Percentiles rank a stretch among this genome's conserved stretches.
phyloP scores from a whole-genome alignment of 2,113 vertebrate species.

The Limanda limanda region DNA sequence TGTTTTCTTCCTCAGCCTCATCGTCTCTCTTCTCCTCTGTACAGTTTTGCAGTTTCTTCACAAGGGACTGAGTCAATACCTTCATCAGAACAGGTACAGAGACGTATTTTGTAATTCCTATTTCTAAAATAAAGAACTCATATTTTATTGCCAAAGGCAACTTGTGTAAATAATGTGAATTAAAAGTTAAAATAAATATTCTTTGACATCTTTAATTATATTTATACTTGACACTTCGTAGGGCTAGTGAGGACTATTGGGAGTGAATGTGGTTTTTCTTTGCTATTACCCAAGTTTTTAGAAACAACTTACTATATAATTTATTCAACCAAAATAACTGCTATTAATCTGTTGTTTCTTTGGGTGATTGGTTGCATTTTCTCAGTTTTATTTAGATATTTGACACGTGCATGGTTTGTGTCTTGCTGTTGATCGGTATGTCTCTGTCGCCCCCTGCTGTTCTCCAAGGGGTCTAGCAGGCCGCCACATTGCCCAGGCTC shows the following conservation, averaged over 20 bases:
- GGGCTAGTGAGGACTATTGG: neutral
- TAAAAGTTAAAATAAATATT: neutral
- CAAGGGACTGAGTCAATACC: slow-evolving; percentile 83
- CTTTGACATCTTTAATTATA: neutral
- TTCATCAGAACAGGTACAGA: slow-evolving; percentile 89
- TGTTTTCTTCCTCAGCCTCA: neutral
- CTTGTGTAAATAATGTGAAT: neutral
- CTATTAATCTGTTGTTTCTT: too few species aligned
- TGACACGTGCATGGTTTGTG: neutral
- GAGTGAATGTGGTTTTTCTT: neutral
- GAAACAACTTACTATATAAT: neutral
- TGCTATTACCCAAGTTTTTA: neutral
- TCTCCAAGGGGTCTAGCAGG: slow-evolving; percentile 84
- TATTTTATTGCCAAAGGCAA: neutral
- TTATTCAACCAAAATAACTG: neutral
- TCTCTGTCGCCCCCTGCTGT: slow-evolving; percentile 61
- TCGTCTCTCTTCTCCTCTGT: slow-evolving; percentile 49
- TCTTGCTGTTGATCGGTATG: neutral
- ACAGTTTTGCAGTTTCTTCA: slow-evolving; percentile 90
- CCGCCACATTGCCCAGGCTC: slow-evolving; percentile 88
- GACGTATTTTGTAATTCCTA: neutral
- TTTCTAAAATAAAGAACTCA: neutral
- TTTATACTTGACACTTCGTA: neutral
- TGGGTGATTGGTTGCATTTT: neutral
- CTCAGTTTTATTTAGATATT: neutral